Evolutionary conservation across 2,797 vertebrate species (phyloP), one percentile per base, ranked within the genome.

Genomic region (Sebastes reedi): DNA sequence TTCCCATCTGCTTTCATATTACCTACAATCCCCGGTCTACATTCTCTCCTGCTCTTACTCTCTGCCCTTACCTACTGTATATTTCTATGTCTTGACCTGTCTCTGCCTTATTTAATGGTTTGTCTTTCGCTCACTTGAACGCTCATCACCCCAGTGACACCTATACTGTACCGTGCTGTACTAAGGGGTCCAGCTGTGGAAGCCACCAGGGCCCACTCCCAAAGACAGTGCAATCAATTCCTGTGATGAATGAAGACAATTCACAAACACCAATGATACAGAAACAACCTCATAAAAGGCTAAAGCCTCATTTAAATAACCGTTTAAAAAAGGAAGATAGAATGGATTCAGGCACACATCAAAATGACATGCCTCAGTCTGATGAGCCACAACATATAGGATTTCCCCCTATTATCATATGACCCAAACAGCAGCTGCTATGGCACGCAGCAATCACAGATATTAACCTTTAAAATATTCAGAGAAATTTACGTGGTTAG

Each of bases 1-100:
- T 78, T 94, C 94, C 91, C 91, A 88, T 95, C 86, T 86, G 91
- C 86, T 92, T 90, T 92, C 80, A 83, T 84, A 88, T 93, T 74
- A 81, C 90, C 86, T 89, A 87, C 91, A 83, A 82, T 84, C 80
- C 80, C 77, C 79, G 75, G 80, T 77, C 90, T 94, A 81, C 91
- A 81, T 77, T 79, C 74, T 46, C 68, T 80, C 75, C 60, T 59
- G 62, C 79, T 83, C 71, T 54, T 66, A 52, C 64, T 79, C 60
- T 69, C 27, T 82, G 78, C 72, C 71, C 82, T 81, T 65, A 87
- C 75, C 29, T 80, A 81, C 73, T 84, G 79, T 86, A 79, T 58
- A 67, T 58, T 36, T 66, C 52, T 30, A 25, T 59, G 77, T 68
- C 59, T 62, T 85, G 62, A 83, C 80, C 71, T 72, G 27, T 46